These are phyloP conservation scores for Cathartes aura DNA, from an alignment of 2,113 vertebrate species.

Conservation along the genomic window DNA sequence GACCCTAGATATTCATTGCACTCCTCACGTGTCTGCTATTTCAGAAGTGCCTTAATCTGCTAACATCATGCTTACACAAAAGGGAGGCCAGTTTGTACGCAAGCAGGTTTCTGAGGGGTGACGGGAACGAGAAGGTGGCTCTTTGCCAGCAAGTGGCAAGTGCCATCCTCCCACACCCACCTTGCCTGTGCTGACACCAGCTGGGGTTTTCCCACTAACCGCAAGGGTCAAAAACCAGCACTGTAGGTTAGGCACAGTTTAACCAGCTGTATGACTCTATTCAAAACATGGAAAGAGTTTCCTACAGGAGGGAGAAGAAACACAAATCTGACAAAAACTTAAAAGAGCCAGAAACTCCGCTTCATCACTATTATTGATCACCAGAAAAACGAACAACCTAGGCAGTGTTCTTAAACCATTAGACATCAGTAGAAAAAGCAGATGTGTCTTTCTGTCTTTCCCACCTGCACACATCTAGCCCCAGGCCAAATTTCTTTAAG, in stretches of 20 bases:
- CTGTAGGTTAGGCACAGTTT: not conserved
- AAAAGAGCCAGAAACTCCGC: not conserved
- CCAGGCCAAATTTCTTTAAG: not conserved
- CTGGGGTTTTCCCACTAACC: not conserved
- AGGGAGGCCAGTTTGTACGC: not conserved
- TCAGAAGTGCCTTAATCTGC: not conserved
- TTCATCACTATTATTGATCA: not conserved
- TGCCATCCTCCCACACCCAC: not conserved
- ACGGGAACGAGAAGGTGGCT: not conserved
- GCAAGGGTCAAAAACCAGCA: not conserved
- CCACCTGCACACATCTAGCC: not conserved
- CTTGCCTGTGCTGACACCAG: not conserved
- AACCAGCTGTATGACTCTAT: not conserved
- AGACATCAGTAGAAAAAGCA: conserved; percentile 8
- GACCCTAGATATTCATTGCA: not conserved
- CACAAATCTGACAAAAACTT: not conserved
- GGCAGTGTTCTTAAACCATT: not conserved
- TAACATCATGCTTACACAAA: not conserved
- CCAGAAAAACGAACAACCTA: not conserved
- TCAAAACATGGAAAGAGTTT: not conserved
- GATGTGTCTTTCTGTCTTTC: not conserved
- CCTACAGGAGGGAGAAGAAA: not conserved
- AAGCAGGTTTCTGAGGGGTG: not conserved
- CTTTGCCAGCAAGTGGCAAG: not conserved
- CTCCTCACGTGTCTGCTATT: not conserved